Evolutionary conservation across 2,797 vertebrate genomes (phyloP).

Genomic region (Triplophysa bombifrons): DNA sequence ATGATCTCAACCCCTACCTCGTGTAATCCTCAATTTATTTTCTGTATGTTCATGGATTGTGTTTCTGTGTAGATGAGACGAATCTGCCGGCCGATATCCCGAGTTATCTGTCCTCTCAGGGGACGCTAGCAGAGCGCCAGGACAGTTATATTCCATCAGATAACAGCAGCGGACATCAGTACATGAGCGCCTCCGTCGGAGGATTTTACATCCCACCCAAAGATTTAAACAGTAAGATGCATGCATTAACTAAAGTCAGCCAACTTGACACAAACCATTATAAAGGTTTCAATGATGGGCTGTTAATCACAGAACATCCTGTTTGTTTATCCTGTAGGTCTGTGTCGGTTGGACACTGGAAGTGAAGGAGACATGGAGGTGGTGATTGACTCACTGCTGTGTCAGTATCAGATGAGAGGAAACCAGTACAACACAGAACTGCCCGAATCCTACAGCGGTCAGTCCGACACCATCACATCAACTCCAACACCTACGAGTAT

Average conservation of each 20-base stretch:
- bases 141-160: conserved; percentile 91
- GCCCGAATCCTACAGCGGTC: conserved; percentile 82
- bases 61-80: conserved; percentile 85
- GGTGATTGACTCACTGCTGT: conserved; percentile 84
- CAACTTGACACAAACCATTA: no score
- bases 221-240: conserved; percentile 81
- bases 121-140: conserved; percentile 91
- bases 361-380: conserved; percentile 90
- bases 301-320: neutral
- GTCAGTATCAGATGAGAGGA: conserved; percentile 82
- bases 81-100: conserved; percentile 95
- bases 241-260: neutral
- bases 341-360: conserved; percentile 85
- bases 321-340: conserved; percentile 67
- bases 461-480: conserved; percentile 23
- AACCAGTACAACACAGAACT: conserved; percentile 76
- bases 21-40: neutral
- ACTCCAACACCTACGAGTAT: neutral
- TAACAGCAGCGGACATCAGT: conserved; percentile 91
- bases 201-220: conserved; percentile 89
- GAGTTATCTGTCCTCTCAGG: conserved; percentile 95
- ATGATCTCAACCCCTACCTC: neutral
- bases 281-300: no score
- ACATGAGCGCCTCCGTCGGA: conserved; percentile 81
- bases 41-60: neutral